These are phyloP conservation scores for Ceraclea dissimilis DNA, from an alignment of 2,888 invertebrate genomes.

Conservation along the genomic window DNA sequence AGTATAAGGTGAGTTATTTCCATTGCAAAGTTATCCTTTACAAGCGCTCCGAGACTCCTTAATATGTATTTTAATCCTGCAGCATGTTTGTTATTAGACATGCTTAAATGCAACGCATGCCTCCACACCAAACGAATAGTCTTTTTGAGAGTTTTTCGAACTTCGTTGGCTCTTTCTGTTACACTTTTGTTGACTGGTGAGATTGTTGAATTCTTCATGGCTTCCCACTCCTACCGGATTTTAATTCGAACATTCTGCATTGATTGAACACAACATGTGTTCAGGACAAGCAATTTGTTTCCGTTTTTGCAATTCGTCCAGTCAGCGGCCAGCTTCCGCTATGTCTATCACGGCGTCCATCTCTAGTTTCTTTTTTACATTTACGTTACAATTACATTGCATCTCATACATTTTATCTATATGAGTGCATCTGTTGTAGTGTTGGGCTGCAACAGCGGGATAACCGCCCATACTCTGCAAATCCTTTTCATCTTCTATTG, in stretches of 20 bases:
- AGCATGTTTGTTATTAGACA: constrained; percentile 33
- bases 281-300: no score
- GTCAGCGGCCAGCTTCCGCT: no score
- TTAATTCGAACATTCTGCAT: constrained; percentile 21
- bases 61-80: constrained; percentile 32
- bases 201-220: constrained; percentile 21
- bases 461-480: no score
- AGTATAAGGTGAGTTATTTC: constrained; percentile 56
- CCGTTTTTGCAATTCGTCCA: no score
- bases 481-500: no score
- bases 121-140: constrained; percentile 31
- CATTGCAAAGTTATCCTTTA: constrained; percentile 42
- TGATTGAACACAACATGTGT: constrained; percentile 13
- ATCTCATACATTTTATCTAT: no score
- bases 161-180: not conserved
- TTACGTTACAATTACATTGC: no score
- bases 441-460: no score
- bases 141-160: constrained; percentile 5
- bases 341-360: no score
- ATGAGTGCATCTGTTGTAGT: no score
- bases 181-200: not conserved
- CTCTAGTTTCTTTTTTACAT: no score
- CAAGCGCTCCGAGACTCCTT: constrained; percentile 36
- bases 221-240: constrained; percentile 25
- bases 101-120: constrained; percentile 41